phyloP scores from a whole-genome alignment of 2,888 invertebrate genomes.

The Agrochola lychnidis region DNA sequence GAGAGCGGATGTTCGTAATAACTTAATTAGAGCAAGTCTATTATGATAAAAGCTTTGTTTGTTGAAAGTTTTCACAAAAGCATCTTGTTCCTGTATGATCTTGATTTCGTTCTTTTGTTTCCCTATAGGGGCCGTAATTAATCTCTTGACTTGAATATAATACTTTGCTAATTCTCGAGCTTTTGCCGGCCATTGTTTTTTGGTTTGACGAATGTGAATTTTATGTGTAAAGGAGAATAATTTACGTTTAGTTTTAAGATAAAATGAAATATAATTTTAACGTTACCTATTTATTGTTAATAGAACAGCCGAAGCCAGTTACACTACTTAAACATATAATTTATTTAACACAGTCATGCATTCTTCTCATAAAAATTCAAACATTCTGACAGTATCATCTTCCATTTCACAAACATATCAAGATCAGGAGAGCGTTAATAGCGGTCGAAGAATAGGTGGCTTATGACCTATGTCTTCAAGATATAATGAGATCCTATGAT shows the following conservation, averaged over 20 bases:
- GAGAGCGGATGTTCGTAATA: constrained; percentile 35
- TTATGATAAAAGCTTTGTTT: constrained; percentile 37
- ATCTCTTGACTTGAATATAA: constrained; percentile 42
- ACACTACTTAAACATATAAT: no score
- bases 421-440: no score
- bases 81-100: constrained; percentile 38
- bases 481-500: no score
- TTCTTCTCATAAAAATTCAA: no score
- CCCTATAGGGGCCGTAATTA: constrained; percentile 26
- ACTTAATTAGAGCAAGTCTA: constrained; percentile 39
- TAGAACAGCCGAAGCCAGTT: no score
- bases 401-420: no score
- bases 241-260: background rate
- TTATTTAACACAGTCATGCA: no score
- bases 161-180: constrained; percentile 18
- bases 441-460: no score
- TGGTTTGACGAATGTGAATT: background rate
- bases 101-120: constrained; percentile 46
- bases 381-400: no score
- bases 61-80: constrained; percentile 46
- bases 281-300: no score
- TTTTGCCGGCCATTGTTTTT: constrained; percentile 14
- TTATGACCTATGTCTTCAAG: no score
- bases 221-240: background rate
- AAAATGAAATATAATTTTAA: no score